Percentiles rank a stretch among this genome's conserved stretches.
phyloP scores from a whole-genome alignment of 2,888 invertebrate species.

The Serrognathus titanus region DNA sequence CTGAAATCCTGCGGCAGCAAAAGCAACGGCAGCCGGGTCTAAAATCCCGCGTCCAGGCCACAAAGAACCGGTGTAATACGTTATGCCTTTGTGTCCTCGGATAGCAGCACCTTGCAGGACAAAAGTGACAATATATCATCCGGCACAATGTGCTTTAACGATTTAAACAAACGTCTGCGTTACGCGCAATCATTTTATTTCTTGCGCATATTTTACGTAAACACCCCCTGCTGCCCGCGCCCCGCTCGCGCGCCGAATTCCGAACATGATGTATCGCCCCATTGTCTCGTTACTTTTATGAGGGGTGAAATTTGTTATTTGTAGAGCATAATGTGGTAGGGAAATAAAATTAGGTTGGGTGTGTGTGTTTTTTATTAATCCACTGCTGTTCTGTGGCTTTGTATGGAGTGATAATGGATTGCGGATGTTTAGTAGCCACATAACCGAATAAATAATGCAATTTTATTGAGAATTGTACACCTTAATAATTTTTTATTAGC shows the following conservation, averaged over 20 bases:
- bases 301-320: constrained; percentile 22
- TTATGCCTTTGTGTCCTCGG: constrained; percentile 44
- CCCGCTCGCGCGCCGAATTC: constrained; percentile 22
- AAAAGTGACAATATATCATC: constrained; percentile 48
- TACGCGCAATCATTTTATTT: constrained; percentile 41
- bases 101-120: constrained; percentile 47
- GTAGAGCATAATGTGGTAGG: constrained; percentile 19
- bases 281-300: constrained; percentile 26
- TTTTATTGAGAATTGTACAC: too few species aligned
- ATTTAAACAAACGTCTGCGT: constrained; percentile 48
- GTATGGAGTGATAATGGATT: too few species aligned
- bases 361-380: constrained; percentile 14
- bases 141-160: constrained; percentile 48
- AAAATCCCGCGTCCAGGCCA: constrained; percentile 39
- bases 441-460: too few species aligned
- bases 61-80: constrained; percentile 47
- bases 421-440: too few species aligned
- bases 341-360: constrained; percentile 18
- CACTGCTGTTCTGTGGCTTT: too few species aligned
- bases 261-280: constrained; percentile 25
- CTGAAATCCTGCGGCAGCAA: constrained; percentile 15
- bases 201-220: constrained; percentile 33
- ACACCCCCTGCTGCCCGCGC: constrained; percentile 21
- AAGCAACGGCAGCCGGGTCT: constrained; percentile 15
- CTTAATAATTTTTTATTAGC: too few species aligned